Percentiles rank a stretch among this genome's conserved stretches.
phyloP scores from a whole-genome alignment of 1,140 invertebrate genomes.

The Zophobas morio region DNA sequence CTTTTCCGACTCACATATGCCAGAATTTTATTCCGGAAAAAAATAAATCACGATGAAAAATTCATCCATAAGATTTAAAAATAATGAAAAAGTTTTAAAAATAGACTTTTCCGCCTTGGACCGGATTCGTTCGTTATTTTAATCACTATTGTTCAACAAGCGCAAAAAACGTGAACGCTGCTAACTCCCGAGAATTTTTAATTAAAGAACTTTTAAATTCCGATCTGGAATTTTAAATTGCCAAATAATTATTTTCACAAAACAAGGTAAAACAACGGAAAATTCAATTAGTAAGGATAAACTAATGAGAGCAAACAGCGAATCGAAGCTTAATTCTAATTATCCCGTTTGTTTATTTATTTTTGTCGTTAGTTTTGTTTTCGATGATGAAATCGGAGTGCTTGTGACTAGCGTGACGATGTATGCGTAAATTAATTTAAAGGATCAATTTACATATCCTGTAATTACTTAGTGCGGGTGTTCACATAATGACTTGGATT shows the following conservation, averaged over 20 bases:
- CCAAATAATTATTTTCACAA: background rate
- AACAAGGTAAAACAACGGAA: background rate
- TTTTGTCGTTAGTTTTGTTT: constrained; percentile 13
- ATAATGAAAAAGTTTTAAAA: too few relatives aligned
- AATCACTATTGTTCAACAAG: constrained; percentile 5
- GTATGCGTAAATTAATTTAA: constrained; percentile 32
- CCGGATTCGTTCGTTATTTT: background rate
- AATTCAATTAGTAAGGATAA: background rate
- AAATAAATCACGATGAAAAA: too few relatives aligned
- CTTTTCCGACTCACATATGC: too few relatives aligned
- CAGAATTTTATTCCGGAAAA: too few relatives aligned
- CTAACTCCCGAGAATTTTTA: constrained; percentile 22
- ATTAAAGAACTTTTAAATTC: constrained; percentile 16
- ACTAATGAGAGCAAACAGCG: background rate
- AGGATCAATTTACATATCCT: constrained; percentile 37
- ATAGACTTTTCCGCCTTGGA: background rate
- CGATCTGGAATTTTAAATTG: constrained; percentile 19
- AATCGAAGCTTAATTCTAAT: constrained; percentile 8
- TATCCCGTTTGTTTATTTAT: constrained; percentile 19
- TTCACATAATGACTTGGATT: constrained; percentile 25
- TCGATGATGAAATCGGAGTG: constrained; percentile 8
- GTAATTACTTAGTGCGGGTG: constrained; percentile 31
- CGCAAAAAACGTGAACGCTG: background rate
- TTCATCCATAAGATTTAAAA: too few relatives aligned
- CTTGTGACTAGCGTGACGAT: constrained; percentile 6